phyloP scores from a whole-genome alignment of 2,888 invertebrate genomes.

The Aricia artaxerxes region DNA sequence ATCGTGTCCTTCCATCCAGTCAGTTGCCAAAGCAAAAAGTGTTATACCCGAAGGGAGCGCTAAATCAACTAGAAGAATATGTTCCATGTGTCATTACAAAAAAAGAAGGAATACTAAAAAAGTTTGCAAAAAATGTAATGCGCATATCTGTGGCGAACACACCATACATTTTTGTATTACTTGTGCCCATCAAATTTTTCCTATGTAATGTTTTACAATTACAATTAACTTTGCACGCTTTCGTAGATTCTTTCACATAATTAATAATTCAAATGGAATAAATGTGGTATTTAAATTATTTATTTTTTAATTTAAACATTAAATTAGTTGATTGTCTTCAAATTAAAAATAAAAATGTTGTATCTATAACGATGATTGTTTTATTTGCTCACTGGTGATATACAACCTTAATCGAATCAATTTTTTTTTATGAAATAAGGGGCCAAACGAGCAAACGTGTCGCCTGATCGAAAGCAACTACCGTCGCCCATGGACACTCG shows the following conservation, averaged over 20 bases:
- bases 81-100: constrained; percentile 4
- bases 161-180: not conserved
- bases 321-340: too few species aligned
- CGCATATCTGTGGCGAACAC: not conserved
- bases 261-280: not conserved
- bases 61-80: not conserved
- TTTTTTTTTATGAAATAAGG: too few species aligned
- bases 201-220: not conserved
- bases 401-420: too few species aligned
- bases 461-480: too few species aligned
- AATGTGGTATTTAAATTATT: not conserved
- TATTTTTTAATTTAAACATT: not conserved
- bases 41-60: not conserved
- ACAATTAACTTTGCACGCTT: not conserved
- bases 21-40: not conserved
- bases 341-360: too few species aligned
- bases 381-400: too few species aligned
- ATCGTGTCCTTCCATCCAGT: not conserved
- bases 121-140: constrained; percentile 7
- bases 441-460: too few species aligned
- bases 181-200: not conserved
- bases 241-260: not conserved
- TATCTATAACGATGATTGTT: too few species aligned
- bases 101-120: not conserved
- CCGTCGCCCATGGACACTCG: too few species aligned